Evolutionary conservation across 1,140 invertebrate species (phyloP).

Genomic region (Riptortus pedestris): DNA sequence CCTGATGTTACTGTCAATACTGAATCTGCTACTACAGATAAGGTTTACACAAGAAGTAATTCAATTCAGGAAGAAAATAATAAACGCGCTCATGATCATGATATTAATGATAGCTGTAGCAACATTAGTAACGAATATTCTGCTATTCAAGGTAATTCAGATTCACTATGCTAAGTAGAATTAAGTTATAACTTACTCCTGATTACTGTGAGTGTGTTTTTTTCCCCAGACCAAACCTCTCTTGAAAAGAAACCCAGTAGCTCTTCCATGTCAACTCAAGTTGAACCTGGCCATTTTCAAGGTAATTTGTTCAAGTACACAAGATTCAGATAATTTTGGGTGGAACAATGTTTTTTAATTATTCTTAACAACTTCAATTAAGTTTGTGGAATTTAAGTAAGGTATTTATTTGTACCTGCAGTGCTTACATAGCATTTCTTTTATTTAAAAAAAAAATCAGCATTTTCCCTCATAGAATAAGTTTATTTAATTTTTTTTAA

Average conservation of each 20-base stretch:
- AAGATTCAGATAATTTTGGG: too few relatives aligned
- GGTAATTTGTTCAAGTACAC: conserved; percentile 46
- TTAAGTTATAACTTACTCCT: not conserved
- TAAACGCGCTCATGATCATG: not conserved
- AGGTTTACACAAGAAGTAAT: not conserved
- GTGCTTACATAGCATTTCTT: too few relatives aligned
- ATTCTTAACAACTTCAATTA: too few relatives aligned
- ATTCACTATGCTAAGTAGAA: not conserved
- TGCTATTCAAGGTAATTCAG: conserved; percentile 3
- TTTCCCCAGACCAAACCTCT: conserved; percentile 20
- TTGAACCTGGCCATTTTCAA: conserved; percentile 63
- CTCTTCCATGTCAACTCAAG: conserved; percentile 60
- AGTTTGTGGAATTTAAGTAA: too few relatives aligned
- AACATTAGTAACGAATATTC: not conserved
- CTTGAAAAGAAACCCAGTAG: conserved; percentile 29
- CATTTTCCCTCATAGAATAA: too few relatives aligned
- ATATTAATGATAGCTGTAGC: not conserved
- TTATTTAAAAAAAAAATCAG: too few relatives aligned
- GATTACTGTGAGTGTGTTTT: not conserved
- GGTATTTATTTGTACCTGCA: too few relatives aligned
- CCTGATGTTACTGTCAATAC: not conserved
- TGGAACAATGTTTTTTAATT: too few relatives aligned
- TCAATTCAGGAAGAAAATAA: not conserved
- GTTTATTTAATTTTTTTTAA: too few relatives aligned
- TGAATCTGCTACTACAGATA: not conserved